These are phyloP conservation scores for Vespertilio murinus DNA, from an alignment of 2,797 vertebrate species.

Conservation along the genomic window DNA sequence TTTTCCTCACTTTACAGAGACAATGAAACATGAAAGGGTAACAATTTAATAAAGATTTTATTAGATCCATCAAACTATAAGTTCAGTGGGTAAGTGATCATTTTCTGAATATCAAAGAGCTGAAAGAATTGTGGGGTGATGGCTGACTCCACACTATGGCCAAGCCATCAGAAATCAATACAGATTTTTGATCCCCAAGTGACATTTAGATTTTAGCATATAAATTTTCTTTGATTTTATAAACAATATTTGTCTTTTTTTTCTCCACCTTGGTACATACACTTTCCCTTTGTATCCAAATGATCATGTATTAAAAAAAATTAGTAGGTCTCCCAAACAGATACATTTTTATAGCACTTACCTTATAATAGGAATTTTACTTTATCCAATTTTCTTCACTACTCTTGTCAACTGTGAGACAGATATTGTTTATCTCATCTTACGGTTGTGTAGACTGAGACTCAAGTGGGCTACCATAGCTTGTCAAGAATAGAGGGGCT, in stretches of 20 bases:
- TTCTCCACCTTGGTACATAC: not conserved
- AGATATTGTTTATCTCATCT: not conserved
- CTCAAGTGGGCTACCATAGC: not conserved
- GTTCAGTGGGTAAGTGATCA: not conserved
- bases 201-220: not conserved
- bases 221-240: not conserved
- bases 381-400: not conserved
- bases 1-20: constrained; percentile 58
- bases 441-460: not conserved
- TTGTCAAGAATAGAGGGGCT: not conserved
- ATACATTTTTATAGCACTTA: not conserved
- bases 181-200: not conserved
- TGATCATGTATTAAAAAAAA: not conserved
- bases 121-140: too few species aligned
- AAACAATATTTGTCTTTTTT: not conserved
- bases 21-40: not conserved
- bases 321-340: not conserved
- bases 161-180: not conserved
- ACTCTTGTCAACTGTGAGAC: not conserved
- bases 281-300: not conserved
- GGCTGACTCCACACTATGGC: not conserved
- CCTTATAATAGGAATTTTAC: not conserved
- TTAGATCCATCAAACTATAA: not conserved
- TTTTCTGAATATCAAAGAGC: not conserved
- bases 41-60: constrained; percentile 19